Conservation (phyloP, 2,888 invertebrate genomes). For the Hypomecis atomaria region DNA sequence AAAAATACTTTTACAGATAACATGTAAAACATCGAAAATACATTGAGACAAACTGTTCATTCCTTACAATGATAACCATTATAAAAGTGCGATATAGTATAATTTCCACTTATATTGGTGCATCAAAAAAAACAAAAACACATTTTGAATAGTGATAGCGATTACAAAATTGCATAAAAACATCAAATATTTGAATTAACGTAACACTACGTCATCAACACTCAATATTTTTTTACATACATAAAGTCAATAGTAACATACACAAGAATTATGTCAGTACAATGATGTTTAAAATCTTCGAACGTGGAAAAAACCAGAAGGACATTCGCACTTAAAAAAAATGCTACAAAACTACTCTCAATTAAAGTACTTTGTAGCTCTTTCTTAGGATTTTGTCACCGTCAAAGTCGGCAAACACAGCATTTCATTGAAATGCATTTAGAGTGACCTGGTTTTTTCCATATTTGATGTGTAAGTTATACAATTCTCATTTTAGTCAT, state of each 20-base stretch:
- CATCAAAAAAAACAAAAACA: conserved; percentile 37
- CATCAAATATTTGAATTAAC: conserved; percentile 23
- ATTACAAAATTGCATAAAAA: conserved; percentile 25
- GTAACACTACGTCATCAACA: conserved; percentile 5
- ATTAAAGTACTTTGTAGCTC: too few relatives aligned
- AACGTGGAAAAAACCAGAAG: too few relatives aligned
- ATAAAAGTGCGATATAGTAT: conserved; percentile 56
- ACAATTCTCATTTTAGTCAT: conserved; percentile 38
- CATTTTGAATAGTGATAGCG: conserved; percentile 30
- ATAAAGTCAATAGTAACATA: conserved; percentile 24
- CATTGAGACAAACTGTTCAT: conserved; percentile 56
- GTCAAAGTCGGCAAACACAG: too few relatives aligned
- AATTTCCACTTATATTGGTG: conserved; percentile 39
- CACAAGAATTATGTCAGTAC: conserved; percentile 20
- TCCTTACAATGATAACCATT: conserved; percentile 45
- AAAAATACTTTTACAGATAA: conserved; percentile 76
- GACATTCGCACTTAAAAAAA: too few relatives aligned
- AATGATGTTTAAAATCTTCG: not conserved
- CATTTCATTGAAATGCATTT: too few relatives aligned
- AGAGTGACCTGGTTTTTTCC: too few relatives aligned
- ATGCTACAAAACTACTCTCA: too few relatives aligned
- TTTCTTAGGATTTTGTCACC: too few relatives aligned
- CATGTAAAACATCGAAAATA: conserved; percentile 80
- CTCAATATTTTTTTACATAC: conserved; percentile 18
- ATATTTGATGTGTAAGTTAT: not conserved